These are phyloP conservation scores for Dorcus hopei DNA, from an alignment of 2,888 invertebrate species.

Conservation along the genomic window DNA sequence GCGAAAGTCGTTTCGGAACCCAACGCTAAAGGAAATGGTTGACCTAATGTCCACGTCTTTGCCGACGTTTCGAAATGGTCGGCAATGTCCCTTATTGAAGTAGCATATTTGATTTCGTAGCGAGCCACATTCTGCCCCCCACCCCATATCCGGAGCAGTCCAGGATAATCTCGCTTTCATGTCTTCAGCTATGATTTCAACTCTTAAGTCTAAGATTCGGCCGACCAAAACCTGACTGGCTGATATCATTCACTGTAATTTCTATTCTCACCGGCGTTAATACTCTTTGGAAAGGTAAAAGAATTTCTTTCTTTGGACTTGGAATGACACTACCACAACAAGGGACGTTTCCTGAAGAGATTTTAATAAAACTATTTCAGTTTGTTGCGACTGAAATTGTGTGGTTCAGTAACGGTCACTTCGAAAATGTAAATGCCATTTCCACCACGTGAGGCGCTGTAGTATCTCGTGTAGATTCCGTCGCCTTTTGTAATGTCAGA, in stretches of 20 bases:
- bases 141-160: slow-evolving; percentile 62
- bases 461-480: slow-evolving; percentile 64
- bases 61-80: slow-evolving; percentile 51
- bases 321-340: slow-evolving; percentile 56
- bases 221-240: slow-evolving; percentile 47
- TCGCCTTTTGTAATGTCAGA: slow-evolving; percentile 63
- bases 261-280: slow-evolving; percentile 51
- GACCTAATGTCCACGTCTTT: slow-evolving; percentile 47
- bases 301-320: slow-evolving; percentile 49
- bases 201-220: slow-evolving; percentile 56
- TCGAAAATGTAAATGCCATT: slow-evolving; percentile 54
- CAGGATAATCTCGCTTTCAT: slow-evolving; percentile 55
- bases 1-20: slow-evolving; percentile 55
- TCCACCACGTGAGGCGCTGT: slow-evolving; percentile 51
- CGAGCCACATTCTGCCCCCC: slow-evolving; percentile 50
- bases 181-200: slow-evolving; percentile 48
- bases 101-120: slow-evolving; percentile 55
- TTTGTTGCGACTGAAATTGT: background rate
- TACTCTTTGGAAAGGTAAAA: slow-evolving; percentile 54
- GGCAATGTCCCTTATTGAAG: slow-evolving; percentile 47
- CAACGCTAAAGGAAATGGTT: slow-evolving; percentile 50
- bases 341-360: slow-evolving; percentile 41
- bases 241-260: slow-evolving; percentile 44
- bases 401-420: slow-evolving; percentile 47
- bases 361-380: background rate